These are phyloP conservation scores for Chitala chitala DNA, from an alignment of 2,113 vertebrate species.

Conservation along the genomic window DNA sequence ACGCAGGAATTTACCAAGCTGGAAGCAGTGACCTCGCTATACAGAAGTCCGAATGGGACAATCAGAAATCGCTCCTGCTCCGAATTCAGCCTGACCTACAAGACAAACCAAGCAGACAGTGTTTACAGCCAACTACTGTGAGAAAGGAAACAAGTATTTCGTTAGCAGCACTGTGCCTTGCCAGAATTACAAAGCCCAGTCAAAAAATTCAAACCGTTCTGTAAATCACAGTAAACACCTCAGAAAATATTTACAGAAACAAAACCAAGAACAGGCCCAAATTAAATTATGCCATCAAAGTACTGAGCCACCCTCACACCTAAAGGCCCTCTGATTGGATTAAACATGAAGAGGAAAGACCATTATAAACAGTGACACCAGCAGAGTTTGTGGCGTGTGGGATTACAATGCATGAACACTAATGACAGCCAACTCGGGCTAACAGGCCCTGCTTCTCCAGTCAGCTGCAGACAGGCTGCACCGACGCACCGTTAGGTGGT, in stretches of 20 bases:
- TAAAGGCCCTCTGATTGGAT: neutral
- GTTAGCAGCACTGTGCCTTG: neutral
- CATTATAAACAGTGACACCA: neutral
- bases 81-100: conserved; percentile 81
- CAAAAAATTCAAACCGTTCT: neutral
- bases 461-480: neutral
- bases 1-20: conserved; percentile 74
- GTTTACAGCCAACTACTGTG: neutral
- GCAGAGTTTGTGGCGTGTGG: neutral
- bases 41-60: conserved; percentile 91
- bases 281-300: neutral
- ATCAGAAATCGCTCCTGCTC: conserved; percentile 92
- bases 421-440: neutral
- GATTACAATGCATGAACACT: neutral
- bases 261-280: neutral
- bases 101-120: conserved; percentile 7
- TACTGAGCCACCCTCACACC: neutral
- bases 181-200: neutral
- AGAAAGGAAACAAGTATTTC: neutral
- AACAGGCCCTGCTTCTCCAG: neutral
- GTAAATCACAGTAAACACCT: neutral
- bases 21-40: conserved; percentile 93
- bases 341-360: neutral
- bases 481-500: conserved; percentile 88
- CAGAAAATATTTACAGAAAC: neutral